Evolutionary conservation across 2,888 invertebrate genomes (phyloP), one percentile per base, ranked within the genome.

Genomic region (Meteorus colon): DNA sequence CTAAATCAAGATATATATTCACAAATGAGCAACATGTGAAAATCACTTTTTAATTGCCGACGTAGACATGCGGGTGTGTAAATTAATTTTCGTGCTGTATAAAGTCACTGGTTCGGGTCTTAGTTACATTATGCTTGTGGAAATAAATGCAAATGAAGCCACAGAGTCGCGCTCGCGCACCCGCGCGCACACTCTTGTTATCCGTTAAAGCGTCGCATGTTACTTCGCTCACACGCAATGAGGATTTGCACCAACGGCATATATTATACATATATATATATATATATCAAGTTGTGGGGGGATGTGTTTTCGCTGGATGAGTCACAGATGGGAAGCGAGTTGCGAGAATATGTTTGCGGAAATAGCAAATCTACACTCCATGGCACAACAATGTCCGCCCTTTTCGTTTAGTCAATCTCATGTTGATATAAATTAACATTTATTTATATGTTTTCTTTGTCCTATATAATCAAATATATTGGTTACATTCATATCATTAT

Each of bases 71-170:
- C 8, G 66, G 37, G 66, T 66, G 29, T 66, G 37, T 41, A 66
- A 66, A 45, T 66, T 66, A 66, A 66, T 55, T 55, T 55, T 55
- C 19, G 55, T 55, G 55, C 8, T 55, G 55, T 55, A 55, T 55
- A 55, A 55, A 55, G 55, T 55, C 55, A 55, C 71, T 63, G 77
- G 63, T 66, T 67, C 55, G 59, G 34, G 51, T 62, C 74, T 72
- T 71, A 71, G 74, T 69, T 41, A 75, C 70, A 76, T 76, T 77
- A 67, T 78, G 66, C 62, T 76, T 71, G 75, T 78, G 72, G 79
- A 81, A 84, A 85, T 83, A 82, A 84, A 85, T 84, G 84, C 82
- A 85, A 84, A 85, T 84, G 83, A 82, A 82, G 82, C 79, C 75
- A 65, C 72, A 59, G 60, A 19, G n/a, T 55, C 19, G 55, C 55